Percentiles rank a stretch among this genome's conserved stretches.
Conservation (phyloP, 2,113 vertebrate species). For the Campylorhamphus procurvoides region DNA sequence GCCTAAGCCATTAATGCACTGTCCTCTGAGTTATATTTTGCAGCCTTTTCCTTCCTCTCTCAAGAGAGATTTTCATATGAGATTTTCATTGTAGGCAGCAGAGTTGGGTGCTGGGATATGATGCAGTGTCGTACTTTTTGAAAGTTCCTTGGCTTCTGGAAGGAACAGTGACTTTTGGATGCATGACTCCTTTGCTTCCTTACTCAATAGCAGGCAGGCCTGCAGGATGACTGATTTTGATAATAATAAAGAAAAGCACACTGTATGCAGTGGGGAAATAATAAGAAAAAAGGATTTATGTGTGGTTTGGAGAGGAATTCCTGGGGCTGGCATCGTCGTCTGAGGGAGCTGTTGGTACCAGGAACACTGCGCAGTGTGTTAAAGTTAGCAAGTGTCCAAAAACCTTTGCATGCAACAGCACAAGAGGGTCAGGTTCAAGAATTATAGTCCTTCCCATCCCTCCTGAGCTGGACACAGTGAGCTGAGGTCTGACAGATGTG, state of each 20-base stretch:
- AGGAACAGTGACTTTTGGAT: neutral
- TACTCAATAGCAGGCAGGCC: neutral
- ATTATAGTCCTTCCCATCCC: neutral
- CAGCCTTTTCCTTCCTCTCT: neutral
- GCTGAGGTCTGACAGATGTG: neutral
- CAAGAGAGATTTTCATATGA: neutral
- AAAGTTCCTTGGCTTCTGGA: neutral
- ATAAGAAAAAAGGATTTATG: neutral
- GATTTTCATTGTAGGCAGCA: neutral
- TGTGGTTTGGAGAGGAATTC: neutral
- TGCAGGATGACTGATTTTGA: neutral
- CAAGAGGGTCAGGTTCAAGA: neutral
- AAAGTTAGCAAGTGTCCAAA: neutral
- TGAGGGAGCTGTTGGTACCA: neutral
- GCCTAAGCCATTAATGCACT: neutral
- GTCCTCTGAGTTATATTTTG: neutral
- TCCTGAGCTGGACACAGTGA: rapidly evolving
- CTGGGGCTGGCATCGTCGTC: rapidly evolving
- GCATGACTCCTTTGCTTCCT: neutral
- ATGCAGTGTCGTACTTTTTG: neutral
- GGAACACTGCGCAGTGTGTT: neutral
- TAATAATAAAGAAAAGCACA: constrained; percentile 2
- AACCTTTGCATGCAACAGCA: neutral
- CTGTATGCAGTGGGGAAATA: neutral
- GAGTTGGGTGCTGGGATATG: neutral